A percentile compares a stretch with the other conserved stretches of the same genome.
These are phyloP conservation scores for Hyposmocoma kahamanoa DNA, from an alignment of 1,140 invertebrate species.

Conservation along the genomic window DNA sequence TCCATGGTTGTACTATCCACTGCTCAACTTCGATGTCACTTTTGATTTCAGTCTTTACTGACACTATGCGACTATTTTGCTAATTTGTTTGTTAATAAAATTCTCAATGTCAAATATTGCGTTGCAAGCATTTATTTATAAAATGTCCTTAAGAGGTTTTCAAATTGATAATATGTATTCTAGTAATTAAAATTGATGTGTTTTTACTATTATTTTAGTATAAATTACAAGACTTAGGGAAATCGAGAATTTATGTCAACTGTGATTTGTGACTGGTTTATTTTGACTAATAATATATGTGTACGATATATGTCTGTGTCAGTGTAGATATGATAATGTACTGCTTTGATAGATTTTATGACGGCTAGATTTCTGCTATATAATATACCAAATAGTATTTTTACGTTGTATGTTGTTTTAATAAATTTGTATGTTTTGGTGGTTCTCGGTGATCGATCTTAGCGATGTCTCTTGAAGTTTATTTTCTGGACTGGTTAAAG, in stretches of 20 bases:
- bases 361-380: conserved; percentile 68
- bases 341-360: conserved; percentile 66
- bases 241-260: conserved; percentile 71
- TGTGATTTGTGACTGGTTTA: conserved; percentile 73
- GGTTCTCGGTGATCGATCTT: conserved; percentile 16
- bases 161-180: conserved; percentile 30
- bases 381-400: conserved; percentile 72
- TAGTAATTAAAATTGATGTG: conserved; percentile 49
- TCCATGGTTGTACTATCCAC: conserved; percentile 17
- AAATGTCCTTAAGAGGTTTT: conserved; percentile 36
- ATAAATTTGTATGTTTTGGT: conserved; percentile 53
- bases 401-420: conserved; percentile 68
- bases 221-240: conserved; percentile 70
- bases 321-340: conserved; percentile 54
- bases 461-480: no score
- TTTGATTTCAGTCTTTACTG: conserved; percentile 15
- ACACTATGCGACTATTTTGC: conserved; percentile 2
- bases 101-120: no score
- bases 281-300: conserved; percentile 70
- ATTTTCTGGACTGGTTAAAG: no score
- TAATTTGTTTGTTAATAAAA: no score
- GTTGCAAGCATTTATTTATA: conserved; percentile 51
- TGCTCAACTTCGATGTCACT: conserved; percentile 21
- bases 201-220: conserved; percentile 55
- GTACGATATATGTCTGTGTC: conserved; percentile 59